Evolutionary conservation across 2,888 invertebrate species (phyloP).

Genomic region (Pollenia griseotomentosa): DNA sequence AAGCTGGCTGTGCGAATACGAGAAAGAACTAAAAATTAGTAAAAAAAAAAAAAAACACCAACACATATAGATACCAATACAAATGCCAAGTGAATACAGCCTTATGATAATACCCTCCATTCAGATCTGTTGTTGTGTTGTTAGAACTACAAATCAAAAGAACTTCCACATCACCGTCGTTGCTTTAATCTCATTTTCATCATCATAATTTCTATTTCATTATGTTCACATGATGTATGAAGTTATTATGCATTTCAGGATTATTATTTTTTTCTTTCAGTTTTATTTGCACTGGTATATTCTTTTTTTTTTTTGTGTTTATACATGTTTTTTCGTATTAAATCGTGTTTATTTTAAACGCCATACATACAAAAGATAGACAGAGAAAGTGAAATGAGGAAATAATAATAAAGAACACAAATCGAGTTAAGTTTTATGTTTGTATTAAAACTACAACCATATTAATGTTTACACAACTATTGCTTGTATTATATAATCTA

Average conservation of each 20-base stretch:
- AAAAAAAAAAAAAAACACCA: not conserved
- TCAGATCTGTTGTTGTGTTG: slow-evolving; percentile 5
- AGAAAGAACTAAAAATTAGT: too few species aligned
- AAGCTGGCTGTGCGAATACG: not conserved
- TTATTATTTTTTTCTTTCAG: not conserved
- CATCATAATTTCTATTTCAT: slow-evolving; percentile 12
- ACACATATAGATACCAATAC: too few species aligned
- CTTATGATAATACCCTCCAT: not conserved
- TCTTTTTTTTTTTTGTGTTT: slow-evolving; percentile 11
- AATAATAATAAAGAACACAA: not conserved
- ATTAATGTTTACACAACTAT: not conserved
- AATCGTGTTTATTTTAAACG: slow-evolving; percentile 50
- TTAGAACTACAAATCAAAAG: slow-evolving; percentile 6
- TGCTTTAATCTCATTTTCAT: not conserved
- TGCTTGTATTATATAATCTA: too few species aligned
- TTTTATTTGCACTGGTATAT: slow-evolving; percentile 2
- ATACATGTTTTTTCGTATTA: not conserved
- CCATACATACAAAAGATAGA: not conserved
- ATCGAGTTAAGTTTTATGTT: slow-evolving; percentile 4
- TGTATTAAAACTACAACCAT: not conserved
- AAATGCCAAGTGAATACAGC: too few species aligned
- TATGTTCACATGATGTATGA: slow-evolving; percentile 17
- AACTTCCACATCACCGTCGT: not conserved
- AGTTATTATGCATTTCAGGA: slow-evolving; percentile 23
- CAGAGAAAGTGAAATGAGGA: not conserved